Base-by-base conservation (phyloP, 1,140 invertebrate genomes). In the Daktulosphaira vitifoliae region DNA sequence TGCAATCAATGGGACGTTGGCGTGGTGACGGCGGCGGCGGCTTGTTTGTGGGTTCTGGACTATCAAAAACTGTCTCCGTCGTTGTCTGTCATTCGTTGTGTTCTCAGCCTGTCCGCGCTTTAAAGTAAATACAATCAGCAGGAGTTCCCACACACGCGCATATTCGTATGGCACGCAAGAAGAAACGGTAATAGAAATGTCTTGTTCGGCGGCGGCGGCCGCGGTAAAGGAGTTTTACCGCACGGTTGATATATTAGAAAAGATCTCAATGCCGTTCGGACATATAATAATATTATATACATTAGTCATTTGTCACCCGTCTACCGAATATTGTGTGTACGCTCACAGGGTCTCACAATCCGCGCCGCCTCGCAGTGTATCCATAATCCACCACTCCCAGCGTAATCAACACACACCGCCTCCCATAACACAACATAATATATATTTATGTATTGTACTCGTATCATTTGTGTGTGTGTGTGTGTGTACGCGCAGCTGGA, bases 301-400 rank as follows among this genome's bases (percentile, higher is more conserved):
- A 56, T 56, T 56, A 56, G 54, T 59, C 54, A 59, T 59, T 59
- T 59, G 54, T 59, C 54, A 59, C n/a, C 39, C 38, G 39, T 44
- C 38, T 18, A 22, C 38, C 53, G 20, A 56, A 56, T 56, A 59
- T 18, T 33, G 11, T 33, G 11, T 33, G 11, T 33, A 33, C 29
- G 11, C 5, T 5, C 11, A 11, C 11, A 33, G 38, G 54, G 54
- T 38, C 54, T 42, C 54, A 59, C 37, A 59, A 59, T 59, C 39
- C 39, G 54, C n/a, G 42, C 25, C 29, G 29, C 39, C 54, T 44
- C 42, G 13, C 29, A 33, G 5, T 53, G 29, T 18, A 16, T 33
- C 5, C 29, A 5, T 33, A 33, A 33, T 33, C 29, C 39, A 44
- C 54, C 54, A 44, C 54, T n/a, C 39, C 54, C 39, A 16, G 22